Evolutionary conservation across 2,797 vertebrate genomes (phyloP).

Genomic region (Mus spretus): DNA sequence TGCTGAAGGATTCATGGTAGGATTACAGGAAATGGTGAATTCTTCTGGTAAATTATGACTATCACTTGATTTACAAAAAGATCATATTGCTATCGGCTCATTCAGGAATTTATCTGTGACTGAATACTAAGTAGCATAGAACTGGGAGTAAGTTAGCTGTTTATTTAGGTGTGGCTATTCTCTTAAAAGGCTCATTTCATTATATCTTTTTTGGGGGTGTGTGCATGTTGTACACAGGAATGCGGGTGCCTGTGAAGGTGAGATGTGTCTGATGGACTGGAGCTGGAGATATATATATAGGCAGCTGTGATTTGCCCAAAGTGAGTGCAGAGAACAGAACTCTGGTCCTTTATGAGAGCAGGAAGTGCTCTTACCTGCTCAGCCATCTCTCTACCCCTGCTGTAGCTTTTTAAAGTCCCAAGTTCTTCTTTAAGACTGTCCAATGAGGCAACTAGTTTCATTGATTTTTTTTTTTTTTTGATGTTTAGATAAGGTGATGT

Average conservation of each 20-base stretch:
- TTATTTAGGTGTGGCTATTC: not conserved
- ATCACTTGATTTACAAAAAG: conserved; percentile 34
- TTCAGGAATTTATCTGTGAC: conserved; percentile 25
- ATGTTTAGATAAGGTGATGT: conserved; percentile 32
- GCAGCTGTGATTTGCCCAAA: not conserved
- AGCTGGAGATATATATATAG: not conserved
- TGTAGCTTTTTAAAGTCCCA: not conserved
- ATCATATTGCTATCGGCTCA: not conserved
- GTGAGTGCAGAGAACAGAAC: not conserved
- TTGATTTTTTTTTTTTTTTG: not conserved
- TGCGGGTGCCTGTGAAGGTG: not conserved
- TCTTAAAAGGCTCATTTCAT: not conserved
- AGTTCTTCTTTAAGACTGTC: conserved; percentile 31
- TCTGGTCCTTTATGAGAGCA: not conserved
- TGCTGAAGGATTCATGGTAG: conserved; percentile 27
- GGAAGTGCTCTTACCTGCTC: not conserved
- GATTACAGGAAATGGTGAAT: not conserved
- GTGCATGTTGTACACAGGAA: too few species aligned
- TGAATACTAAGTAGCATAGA: not conserved
- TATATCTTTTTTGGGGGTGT: not conserved
- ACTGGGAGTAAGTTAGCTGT: not conserved
- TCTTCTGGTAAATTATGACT: not conserved
- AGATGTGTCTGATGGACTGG: not conserved
- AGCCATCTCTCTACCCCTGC: not conserved
- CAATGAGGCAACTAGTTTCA: not conserved